Conservation (phyloP, 2,797 vertebrate genomes). For the Orestias chungarensis region DNA sequence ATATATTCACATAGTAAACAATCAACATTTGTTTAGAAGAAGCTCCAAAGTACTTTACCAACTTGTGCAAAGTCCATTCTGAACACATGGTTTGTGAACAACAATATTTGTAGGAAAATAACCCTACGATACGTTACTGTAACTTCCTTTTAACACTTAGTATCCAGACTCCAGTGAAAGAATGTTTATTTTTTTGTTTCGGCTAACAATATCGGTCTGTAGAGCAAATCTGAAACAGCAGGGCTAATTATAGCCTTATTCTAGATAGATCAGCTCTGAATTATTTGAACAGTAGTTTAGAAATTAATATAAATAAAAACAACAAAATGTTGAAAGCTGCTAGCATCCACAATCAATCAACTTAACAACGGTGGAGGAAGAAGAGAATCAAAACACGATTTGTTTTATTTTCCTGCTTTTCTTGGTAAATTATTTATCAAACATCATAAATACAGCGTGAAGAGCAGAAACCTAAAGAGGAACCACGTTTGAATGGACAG, state of each 20-base stretch:
- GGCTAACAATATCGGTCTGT: neutral
- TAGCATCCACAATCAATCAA: slow-evolving; percentile 4
- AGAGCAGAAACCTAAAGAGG: neutral
- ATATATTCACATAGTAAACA: neutral
- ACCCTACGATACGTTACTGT: neutral
- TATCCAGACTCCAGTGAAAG: slow-evolving; percentile 4
- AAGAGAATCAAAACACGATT: neutral
- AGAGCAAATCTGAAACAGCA: neutral
- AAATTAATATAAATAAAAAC: neutral
- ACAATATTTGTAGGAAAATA: neutral
- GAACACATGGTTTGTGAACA: neutral
- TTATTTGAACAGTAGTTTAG: neutral
- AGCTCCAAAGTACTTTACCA: neutral
- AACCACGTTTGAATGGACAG: slow-evolving; percentile 6
- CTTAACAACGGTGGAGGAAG: neutral
- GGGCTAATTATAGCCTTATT: neutral
- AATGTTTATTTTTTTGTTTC: neutral
- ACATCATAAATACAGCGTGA: neutral
- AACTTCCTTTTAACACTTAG: slow-evolving; percentile 10
- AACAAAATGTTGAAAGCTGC: neutral
- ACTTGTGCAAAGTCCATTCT: neutral
- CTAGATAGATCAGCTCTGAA: neutral
- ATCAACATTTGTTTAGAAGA: neutral
- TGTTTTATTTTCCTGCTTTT: neutral
- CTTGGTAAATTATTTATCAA: neutral